phyloP scores from a whole-genome alignment of 92 coral and sea anemone genomes.

The Heteractis magnifica region DNA sequence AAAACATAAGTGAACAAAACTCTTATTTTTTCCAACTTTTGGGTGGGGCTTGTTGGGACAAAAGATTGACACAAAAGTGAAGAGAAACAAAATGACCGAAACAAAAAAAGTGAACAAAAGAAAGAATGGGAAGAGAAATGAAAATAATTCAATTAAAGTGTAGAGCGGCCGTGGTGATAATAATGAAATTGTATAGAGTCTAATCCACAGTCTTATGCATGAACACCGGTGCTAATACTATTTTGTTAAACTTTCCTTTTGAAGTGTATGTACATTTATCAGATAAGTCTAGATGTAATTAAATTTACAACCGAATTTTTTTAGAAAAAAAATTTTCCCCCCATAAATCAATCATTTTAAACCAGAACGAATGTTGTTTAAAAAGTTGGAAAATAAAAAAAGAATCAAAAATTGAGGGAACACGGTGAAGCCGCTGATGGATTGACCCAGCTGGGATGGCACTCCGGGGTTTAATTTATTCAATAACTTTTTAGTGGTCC shows the following conservation, averaged over 20 bases:
- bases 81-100: background rate
- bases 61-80: background rate
- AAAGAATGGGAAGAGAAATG: background rate
- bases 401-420: background rate
- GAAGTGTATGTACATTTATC: slow-evolving; percentile 6
- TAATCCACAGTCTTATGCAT: slow-evolving; percentile 2
- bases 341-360: background rate
- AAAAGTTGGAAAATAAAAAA: background rate
- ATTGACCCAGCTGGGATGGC: slow-evolving; percentile 4
- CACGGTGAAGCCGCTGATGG: background rate
- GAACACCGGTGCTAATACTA: slow-evolving; percentile 10
- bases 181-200: background rate
- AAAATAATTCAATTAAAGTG: slow-evolving; percentile 12
- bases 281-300: slow-evolving; percentile 16
- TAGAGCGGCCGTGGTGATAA: background rate
- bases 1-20: background rate
- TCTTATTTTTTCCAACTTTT: background rate
- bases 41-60: slow-evolving; percentile 25
- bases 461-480: background rate
- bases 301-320: slow-evolving; percentile 22
- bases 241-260: slow-evolving; percentile 7
- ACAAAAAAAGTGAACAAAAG: background rate
- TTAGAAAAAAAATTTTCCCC: background rate
- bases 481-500: background rate
- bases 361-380: background rate